These are phyloP conservation scores for Ethmia dodecea DNA, from an alignment of 2,888 invertebrate species.

Conservation along the genomic window DNA sequence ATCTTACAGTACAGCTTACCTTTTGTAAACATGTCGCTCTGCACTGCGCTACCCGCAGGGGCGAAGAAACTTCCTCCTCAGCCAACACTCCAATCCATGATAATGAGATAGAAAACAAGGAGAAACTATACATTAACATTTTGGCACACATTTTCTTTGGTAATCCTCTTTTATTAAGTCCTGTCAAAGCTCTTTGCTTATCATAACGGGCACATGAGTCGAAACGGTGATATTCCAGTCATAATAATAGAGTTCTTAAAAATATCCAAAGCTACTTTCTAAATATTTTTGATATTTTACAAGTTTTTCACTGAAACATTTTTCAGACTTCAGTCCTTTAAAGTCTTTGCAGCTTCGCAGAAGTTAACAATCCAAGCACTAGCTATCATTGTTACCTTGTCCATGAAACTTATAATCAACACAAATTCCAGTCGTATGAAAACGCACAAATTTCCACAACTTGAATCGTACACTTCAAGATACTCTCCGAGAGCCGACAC, in stretches of 20 bases:
- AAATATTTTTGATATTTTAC: conserved; percentile 4
- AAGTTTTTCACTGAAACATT: conserved; percentile 27
- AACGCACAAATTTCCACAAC: conserved; percentile 65
- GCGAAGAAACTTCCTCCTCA: conserved; percentile 83
- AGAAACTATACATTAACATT: conserved; percentile 74
- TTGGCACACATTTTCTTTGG: conserved; percentile 78
- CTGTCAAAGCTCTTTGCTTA: conserved; percentile 51
- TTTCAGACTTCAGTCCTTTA: conserved; percentile 28
- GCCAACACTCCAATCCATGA: conserved; percentile 73
- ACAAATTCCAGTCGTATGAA: conserved; percentile 42
- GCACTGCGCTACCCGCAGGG: conserved; percentile 84
- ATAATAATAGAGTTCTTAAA: conserved; percentile 46
- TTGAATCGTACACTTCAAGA: conserved; percentile 53
- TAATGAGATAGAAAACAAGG: conserved; percentile 59
- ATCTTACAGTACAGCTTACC: conserved; percentile 57
- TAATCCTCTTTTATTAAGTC: conserved; percentile 50
- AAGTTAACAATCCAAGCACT: conserved; percentile 29
- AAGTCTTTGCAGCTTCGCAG: conserved; percentile 23
- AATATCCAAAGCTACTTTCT: conserved; percentile 1
- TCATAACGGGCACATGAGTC: conserved; percentile 64
- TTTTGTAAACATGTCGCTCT: conserved; percentile 84
- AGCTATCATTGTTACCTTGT: conserved; percentile 23
- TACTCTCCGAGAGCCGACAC: conserved; percentile 42
- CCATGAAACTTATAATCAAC: conserved; percentile 38
- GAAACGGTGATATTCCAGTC: conserved; percentile 35